Evolutionary conservation across 2,888 invertebrate species (phyloP).

Genomic region (Tetragonula carbonaria): DNA sequence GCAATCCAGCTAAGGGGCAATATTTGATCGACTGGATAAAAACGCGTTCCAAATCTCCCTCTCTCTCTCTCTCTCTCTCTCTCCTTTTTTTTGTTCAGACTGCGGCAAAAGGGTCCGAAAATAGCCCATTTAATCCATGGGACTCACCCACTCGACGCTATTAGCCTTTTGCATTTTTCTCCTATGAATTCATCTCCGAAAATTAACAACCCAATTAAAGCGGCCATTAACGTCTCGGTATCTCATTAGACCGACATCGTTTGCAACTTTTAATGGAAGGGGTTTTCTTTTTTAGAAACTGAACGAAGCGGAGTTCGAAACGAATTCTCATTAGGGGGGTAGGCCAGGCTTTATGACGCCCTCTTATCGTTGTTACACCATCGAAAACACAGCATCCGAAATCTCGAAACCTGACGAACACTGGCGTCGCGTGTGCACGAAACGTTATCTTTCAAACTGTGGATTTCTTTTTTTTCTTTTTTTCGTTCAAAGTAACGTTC

Average conservation of each 20-base stretch:
- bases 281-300: slow-evolving; percentile 64
- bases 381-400: slow-evolving; percentile 21
- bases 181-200: slow-evolving; percentile 81
- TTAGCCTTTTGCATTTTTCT: slow-evolving; percentile 79
- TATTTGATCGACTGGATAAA: slow-evolving; percentile 49
- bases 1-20: background rate
- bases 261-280: slow-evolving; percentile 78
- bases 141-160: slow-evolving; percentile 75
- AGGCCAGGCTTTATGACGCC: slow-evolving; percentile 59
- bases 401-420: slow-evolving; percentile 35
- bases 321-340: slow-evolving; percentile 67
- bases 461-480: too few relatives aligned
- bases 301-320: slow-evolving; percentile 26
- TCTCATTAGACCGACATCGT: slow-evolving; percentile 79
- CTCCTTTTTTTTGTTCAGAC: background rate
- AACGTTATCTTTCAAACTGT: too few relatives aligned
- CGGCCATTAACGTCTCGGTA: slow-evolving; percentile 80
- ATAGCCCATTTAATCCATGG: slow-evolving; percentile 77
- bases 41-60: slow-evolving; percentile 24
- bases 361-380: slow-evolving; percentile 63
- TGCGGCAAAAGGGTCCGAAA: slow-evolving; percentile 67
- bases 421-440: slow-evolving; percentile 11
- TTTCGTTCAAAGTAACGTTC: too few relatives aligned
- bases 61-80: background rate
- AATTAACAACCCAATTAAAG: slow-evolving; percentile 83